phyloP scores from a whole-genome alignment of 35 echinoderm and acorn worm species.

The Stichopus chloronotus region DNA sequence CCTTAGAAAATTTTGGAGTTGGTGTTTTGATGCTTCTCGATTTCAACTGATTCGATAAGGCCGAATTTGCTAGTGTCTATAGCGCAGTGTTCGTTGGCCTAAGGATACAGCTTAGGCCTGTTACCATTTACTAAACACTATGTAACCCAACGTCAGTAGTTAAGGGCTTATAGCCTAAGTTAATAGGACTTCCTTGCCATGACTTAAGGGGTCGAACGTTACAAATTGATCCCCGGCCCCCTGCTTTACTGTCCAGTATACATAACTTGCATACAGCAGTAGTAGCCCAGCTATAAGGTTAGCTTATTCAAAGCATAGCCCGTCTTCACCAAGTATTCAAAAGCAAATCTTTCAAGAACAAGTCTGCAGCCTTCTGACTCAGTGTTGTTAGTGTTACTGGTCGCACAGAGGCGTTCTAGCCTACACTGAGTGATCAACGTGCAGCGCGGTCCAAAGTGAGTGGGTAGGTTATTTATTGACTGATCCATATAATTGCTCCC shows the following conservation, averaged over 20 bases:
- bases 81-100: neutral
- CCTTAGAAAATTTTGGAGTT: neutral
- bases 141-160: neutral
- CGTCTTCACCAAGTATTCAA: neutral
- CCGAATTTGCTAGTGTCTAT: neutral
- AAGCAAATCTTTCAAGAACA: neutral
- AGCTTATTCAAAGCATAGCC: neutral
- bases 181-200: neutral
- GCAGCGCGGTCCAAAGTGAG: too few relatives aligned
- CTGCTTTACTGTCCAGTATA: neutral
- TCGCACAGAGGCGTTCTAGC: too few relatives aligned
- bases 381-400: too few relatives aligned
- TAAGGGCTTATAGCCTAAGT: neutral
- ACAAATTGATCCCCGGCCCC: neutral
- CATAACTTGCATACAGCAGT: neutral
- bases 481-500: too few relatives aligned
- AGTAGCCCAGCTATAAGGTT: neutral
- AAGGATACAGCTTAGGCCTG: conserved; percentile 9
- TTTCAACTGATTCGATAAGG: neutral
- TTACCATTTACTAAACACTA: neutral
- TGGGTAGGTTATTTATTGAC: too few relatives aligned
- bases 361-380: too few relatives aligned
- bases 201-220: neutral
- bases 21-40: conserved; percentile 13
- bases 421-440: too few relatives aligned